Base-by-base conservation (phyloP, 1,140 invertebrate genomes). In the Coboldia fuscipes region DNA sequence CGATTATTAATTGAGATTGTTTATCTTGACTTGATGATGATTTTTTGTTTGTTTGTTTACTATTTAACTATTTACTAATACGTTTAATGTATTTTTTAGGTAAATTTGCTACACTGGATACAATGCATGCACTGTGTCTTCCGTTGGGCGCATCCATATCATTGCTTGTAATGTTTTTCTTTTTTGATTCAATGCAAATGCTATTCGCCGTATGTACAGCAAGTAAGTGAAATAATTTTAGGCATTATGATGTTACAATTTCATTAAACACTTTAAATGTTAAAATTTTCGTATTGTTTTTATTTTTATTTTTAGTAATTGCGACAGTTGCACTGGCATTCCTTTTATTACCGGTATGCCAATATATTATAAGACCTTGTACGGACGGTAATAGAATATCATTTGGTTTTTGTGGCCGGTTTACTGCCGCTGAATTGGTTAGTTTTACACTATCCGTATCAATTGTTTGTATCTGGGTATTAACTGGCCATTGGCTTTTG, bases 111-210 rank as follows among this genome's bases (percentile, higher is more conserved):
- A 96, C 89, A 0, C 59, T 97, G 48, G 89, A 94, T 57, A 89
- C 88, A 36, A 85, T 93, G 75, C 90, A 97, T 60, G 92, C 90
- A 41, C 68, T 96, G 43, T 94, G 90, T 65, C 67, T 97, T 54
- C 92, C 92, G 35, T 67, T 97, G 32, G 88, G 88, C 50, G 90
- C 92, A 44, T 94, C 89, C 37, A 76, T 94, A 44, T 93, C 90
- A 35, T 66, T 97, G 36, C 72, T 97, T 14, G 73, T 96, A 39
- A 96, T 97, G 90, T 97, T 96, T 60, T 92, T 96, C 66, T 97
- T 94, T 59, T 96, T 97, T 51, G 90, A 97, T 61, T 94, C 89
- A 34, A 90, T 97, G 79, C 90, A 96, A 61, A 79, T 93, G 65
- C 69, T 96, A 4, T 93, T 97, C 62, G 90, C 90, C 33, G 85